phyloP scores from a whole-genome alignment of 30 jellyfish, hydroid and myxozoan species.

The Turritopsis rubra region DNA sequence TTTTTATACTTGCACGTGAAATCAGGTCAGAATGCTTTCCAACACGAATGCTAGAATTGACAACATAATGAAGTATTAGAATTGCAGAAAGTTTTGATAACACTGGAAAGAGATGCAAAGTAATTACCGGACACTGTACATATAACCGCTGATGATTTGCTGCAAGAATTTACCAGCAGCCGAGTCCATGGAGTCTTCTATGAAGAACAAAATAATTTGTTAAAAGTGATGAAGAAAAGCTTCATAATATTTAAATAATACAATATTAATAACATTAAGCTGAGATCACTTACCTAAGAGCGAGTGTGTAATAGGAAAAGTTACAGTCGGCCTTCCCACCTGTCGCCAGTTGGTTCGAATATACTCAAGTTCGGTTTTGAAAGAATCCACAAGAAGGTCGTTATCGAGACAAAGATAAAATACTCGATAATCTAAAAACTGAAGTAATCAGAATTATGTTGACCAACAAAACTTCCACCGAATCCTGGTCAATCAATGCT shows the following conservation, averaged over 20 bases:
- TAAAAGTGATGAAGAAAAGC: background rate
- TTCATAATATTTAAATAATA: background rate
- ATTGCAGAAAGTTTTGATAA: too few relatives aligned
- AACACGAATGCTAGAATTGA: conserved; percentile 67
- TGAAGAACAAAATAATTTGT: background rate
- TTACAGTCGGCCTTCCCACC: conserved; percentile 97
- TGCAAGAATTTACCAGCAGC: conserved; percentile 79
- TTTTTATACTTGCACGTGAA: conserved; percentile 86
- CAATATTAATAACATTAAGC: background rate
- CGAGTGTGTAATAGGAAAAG: conserved; percentile 93
- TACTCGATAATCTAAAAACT: conserved; percentile 89
- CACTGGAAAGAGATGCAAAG: too few relatives aligned
- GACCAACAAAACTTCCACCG: too few relatives aligned
- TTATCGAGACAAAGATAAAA: conserved; percentile 92
- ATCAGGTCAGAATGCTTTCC: conserved; percentile 76
- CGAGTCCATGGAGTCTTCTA: conserved; percentile 85
- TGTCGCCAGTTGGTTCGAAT: conserved; percentile 95
- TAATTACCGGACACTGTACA: conserved; percentile 91
- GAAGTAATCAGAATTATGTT: background rate
- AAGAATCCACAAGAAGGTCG: conserved; percentile 85
- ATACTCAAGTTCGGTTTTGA: conserved; percentile 89
- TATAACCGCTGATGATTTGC: conserved; percentile 80
- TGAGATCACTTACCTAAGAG: conserved; percentile 50
- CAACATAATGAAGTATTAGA: too few relatives aligned
- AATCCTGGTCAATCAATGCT: too few relatives aligned